These are phyloP conservation scores for Antennarius maculatus DNA, from an alignment of 2,797 vertebrate genomes.

Conservation along the genomic window DNA sequence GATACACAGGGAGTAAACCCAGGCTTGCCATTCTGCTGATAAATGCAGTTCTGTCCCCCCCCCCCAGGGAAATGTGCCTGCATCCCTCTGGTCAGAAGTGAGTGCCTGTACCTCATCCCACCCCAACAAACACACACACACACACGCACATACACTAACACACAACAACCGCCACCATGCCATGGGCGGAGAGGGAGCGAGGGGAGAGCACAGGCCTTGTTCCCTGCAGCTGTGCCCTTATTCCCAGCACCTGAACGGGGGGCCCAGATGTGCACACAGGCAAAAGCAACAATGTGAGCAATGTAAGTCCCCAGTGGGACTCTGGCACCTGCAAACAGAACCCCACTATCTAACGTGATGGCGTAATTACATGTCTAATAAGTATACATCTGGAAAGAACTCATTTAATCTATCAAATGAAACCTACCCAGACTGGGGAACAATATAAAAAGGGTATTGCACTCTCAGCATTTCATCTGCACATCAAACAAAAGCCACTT, in stretches of 20 bases:
- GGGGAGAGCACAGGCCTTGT: conserved; percentile 46
- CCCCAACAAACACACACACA: background rate
- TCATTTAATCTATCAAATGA: conserved; percentile 67
- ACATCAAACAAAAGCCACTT: conserved; percentile 61
- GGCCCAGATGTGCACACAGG: conserved; percentile 76
- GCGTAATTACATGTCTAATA: conserved; percentile 75
- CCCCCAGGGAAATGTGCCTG: conserved; percentile 65
- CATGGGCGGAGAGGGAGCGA: conserved; percentile 42
- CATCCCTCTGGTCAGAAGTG: conserved; percentile 74
- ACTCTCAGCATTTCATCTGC: conserved; percentile 62
- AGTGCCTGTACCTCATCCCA: conserved; percentile 45
- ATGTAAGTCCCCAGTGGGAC: conserved; percentile 74
- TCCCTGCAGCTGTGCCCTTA: conserved; percentile 80
- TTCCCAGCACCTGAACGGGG: conserved; percentile 78
- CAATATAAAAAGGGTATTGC: conserved; percentile 53
- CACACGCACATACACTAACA: too few relatives aligned
- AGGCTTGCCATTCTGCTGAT: conserved; percentile 74
- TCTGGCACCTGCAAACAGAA: conserved; percentile 76
- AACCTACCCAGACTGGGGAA: conserved; percentile 41
- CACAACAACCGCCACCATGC: conserved; percentile 24
- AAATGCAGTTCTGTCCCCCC: conserved; percentile 71
- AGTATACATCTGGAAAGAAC: conserved; percentile 67
- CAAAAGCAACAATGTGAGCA: conserved; percentile 78
- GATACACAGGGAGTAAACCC: conserved; percentile 61
- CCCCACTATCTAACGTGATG: conserved; percentile 68